Conservation (phyloP, 1,140 invertebrate genomes). For the Leptoteleia sp. region DNA sequence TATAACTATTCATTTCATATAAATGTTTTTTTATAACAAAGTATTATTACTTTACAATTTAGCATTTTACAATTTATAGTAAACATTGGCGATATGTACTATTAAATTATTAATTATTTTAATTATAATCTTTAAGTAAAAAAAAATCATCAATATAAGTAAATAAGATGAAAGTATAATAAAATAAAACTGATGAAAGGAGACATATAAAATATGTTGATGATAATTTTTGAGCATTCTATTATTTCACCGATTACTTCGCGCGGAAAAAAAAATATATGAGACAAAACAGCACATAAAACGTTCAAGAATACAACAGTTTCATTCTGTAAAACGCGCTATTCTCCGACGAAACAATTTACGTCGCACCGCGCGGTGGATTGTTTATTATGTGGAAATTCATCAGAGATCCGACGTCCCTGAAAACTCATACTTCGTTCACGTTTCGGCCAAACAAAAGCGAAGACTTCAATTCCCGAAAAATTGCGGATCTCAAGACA, state of each 20-base stretch:
- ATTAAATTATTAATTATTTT: too few species aligned
- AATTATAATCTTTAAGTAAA: too few species aligned
- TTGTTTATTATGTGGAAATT: conserved; percentile 25
- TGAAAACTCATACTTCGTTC: conserved; percentile 26
- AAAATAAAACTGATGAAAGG: too few species aligned
- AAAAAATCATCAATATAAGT: conserved; percentile 75
- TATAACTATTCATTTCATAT: too few species aligned
- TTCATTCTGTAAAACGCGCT: neutral
- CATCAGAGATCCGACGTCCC: conserved; percentile 18
- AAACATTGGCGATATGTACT: too few species aligned
- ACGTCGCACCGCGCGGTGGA: neutral
- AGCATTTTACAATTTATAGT: too few species aligned
- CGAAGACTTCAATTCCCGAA: conserved; percentile 38
- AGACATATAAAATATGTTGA: too few species aligned
- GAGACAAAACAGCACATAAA: conserved; percentile 11
- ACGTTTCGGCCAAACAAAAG: conserved; percentile 29
- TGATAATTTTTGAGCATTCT: too few species aligned
- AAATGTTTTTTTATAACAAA: too few species aligned
- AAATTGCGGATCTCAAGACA: conserved; percentile 32
- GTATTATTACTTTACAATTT: too few species aligned
- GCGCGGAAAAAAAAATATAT: conserved; percentile 3
- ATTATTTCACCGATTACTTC: too few species aligned
- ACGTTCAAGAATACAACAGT: conserved; percentile 1
- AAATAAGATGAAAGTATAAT: too few species aligned
- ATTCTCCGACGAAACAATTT: conserved; percentile 5